A percentile compares a stretch with the other conserved stretches of the same genome.
These are phyloP conservation scores for Acipenser transmontanus DNA, from an alignment of 2,797 vertebrate genomes.

Conservation along the genomic window DNA sequence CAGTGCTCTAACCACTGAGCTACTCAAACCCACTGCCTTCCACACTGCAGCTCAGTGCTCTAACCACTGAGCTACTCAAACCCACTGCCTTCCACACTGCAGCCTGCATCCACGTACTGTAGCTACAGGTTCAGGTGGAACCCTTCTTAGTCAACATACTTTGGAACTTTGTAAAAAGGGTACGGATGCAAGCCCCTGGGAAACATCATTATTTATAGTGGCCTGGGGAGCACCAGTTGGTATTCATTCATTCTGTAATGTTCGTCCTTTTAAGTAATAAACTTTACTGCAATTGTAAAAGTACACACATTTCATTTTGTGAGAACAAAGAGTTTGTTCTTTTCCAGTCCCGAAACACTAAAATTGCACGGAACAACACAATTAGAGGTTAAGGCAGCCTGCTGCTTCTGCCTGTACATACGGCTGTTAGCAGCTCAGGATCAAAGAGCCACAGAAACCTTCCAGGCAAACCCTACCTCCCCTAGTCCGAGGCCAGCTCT, in stretches of 20 bases:
- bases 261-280: not conserved
- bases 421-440: not conserved
- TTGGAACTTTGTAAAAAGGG: not conserved
- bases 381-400: not conserved
- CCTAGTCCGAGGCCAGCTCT: not conserved
- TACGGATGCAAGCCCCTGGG: not conserved
- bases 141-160: not conserved
- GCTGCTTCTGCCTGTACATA: not conserved
- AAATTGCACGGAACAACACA: conserved; percentile 1
- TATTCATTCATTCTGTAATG: conserved; percentile 2
- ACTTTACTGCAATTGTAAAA: conserved; percentile 4
- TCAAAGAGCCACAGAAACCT: not conserved
- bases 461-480: not conserved
- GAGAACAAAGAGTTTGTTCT: not conserved
- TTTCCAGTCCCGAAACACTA: not conserved
- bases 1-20: not conserved
- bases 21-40: not conserved
- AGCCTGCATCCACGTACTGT: not conserved
- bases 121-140: not conserved
- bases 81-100: not conserved
- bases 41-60: not conserved
- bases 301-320: conserved; percentile 2
- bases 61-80: not conserved
- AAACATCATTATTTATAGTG: not conserved
- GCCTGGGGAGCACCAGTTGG: not conserved